A percentile compares a stretch with the other conserved stretches of the same genome.
These are phyloP conservation scores for Taxidea taxus DNA, from an alignment of 2,113 vertebrate genomes.

Conservation along the genomic window DNA sequence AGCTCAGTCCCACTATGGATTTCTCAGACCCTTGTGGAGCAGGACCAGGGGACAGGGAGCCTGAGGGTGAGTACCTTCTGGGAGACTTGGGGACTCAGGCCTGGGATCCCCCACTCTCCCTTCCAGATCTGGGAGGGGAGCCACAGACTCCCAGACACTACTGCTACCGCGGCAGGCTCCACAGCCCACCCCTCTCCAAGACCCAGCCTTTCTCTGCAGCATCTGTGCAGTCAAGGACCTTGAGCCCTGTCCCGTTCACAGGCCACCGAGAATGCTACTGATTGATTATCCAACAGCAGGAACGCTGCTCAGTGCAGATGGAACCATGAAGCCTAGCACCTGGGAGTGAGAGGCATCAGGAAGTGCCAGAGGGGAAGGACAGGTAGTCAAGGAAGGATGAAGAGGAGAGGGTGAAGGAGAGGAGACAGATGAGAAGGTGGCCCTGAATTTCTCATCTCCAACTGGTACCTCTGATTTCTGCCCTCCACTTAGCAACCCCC, in stretches of 20 bases:
- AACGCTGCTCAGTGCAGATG: conserved; percentile 56
- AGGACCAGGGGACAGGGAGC: background rate
- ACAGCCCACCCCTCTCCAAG: background rate
- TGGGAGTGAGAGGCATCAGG: conserved; percentile 42
- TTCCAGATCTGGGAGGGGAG: background rate
- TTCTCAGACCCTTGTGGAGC: background rate
- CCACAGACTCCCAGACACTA: background rate
- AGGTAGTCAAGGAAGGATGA: background rate
- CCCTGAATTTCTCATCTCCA: background rate
- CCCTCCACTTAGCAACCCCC: background rate
- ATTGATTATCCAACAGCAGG: conserved; percentile 66
- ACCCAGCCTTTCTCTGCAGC: background rate
- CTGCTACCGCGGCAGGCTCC: background rate
- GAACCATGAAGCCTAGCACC: conserved; percentile 48
- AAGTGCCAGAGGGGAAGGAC: conserved; percentile 36
- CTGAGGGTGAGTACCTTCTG: background rate
- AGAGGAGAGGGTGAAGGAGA: background rate
- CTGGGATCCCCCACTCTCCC: background rate
- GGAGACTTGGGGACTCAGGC: background rate
- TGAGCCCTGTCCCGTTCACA: background rate
- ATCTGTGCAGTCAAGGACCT: conserved; percentile 39
- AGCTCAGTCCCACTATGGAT: background rate
- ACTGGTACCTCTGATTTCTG: background rate
- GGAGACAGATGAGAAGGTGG: background rate
- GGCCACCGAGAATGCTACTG: background rate